Evolutionary conservation across 2,113 vertebrate species (phyloP).

Genomic region (rabbit (Oryctolagus cuniculus)): DNA sequence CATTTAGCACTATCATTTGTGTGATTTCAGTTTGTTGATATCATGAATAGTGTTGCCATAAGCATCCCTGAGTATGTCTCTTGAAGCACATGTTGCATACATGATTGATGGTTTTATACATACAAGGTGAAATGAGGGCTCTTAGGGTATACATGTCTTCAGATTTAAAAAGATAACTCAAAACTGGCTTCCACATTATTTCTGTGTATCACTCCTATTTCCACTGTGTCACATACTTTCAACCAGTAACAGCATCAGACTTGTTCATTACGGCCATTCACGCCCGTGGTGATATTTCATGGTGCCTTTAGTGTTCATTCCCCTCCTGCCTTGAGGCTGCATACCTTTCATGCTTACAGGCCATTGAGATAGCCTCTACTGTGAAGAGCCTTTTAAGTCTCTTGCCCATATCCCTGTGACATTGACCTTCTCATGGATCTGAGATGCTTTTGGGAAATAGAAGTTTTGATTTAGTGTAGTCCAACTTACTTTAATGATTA

Average conservation of each 20-base stretch:
- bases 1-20: not conserved
- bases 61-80: conserved; percentile 14
- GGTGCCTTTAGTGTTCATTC: not conserved
- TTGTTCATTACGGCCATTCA: not conserved
- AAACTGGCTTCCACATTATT: not conserved
- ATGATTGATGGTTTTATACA: not conserved
- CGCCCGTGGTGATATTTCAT: not conserved
- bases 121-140: not conserved
- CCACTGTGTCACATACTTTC: not conserved
- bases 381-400: not conserved
- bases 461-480: conserved; percentile 33
- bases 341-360: not conserved
- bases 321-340: not conserved
- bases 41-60: not conserved
- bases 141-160: not conserved
- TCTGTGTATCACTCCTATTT: not conserved
- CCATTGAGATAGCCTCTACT: not conserved
- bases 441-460: not conserved
- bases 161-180: not conserved
- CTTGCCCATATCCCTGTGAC: not conserved
- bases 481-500: conserved; percentile 5
- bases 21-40: conserved; percentile 36
- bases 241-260: not conserved
- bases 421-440: not conserved
- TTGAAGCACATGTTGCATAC: not conserved